phyloP scores from a whole-genome alignment of 2,797 vertebrate species.

The Girardinus metallicus region DNA sequence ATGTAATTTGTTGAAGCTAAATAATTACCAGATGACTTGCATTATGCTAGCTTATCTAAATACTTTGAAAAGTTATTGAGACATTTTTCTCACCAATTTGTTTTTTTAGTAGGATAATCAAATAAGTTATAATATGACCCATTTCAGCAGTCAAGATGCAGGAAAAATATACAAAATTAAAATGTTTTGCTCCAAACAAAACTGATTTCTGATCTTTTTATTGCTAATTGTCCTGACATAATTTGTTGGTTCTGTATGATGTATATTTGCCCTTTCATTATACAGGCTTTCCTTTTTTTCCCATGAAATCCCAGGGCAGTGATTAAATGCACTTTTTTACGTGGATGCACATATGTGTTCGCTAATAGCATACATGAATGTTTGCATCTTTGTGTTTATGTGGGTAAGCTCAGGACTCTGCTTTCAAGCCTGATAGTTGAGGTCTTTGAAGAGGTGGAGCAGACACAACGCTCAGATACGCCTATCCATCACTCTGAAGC shows the following conservation, averaged over 20 bases:
- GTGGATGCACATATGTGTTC: constrained; percentile 16
- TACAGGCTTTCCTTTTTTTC: constrained; percentile 4
- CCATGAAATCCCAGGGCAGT: not conserved
- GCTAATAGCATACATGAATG: constrained; percentile 12
- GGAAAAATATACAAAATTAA: not conserved
- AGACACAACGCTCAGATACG: constrained; percentile 60
- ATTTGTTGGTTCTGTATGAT: not conserved
- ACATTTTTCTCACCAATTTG: not conserved
- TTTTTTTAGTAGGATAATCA: not conserved
- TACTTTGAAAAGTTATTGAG: not conserved
- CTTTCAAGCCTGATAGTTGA: constrained; percentile 45
- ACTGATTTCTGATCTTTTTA: not conserved
- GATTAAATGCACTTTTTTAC: constrained; percentile 22
- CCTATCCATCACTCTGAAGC: constrained; percentile 74
- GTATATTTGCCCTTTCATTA: constrained; percentile 23
- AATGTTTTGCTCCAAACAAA: constrained; percentile 10
- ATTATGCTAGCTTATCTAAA: not conserved
- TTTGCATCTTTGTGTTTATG: constrained; percentile 12
- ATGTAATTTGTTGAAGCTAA: not conserved
- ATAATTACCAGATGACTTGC: not conserved
- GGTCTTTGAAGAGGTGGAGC: constrained; percentile 61
- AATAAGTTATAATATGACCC: not conserved
- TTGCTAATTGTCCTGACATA: constrained; percentile 13
- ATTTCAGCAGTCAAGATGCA: not conserved
- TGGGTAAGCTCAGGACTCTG: constrained; percentile 26